Conservation (phyloP, 2,797 vertebrate species). For the Moxostoma hubbsi region DNA sequence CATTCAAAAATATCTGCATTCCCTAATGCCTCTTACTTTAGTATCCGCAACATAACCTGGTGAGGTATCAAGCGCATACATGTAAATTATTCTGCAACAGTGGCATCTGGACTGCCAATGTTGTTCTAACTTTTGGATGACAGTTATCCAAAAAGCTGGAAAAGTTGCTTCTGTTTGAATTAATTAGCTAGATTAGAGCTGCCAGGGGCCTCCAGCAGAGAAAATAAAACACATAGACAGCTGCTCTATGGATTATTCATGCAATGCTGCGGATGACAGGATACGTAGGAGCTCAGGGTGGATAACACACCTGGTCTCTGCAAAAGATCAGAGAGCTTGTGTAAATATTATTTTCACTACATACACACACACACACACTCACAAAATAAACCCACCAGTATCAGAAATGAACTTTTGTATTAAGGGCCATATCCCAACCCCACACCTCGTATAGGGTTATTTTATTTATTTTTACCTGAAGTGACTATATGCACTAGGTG, state of each 20-base stretch:
- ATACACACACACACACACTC: neutral
- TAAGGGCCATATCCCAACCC: too few species aligned
- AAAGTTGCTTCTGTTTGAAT: constrained; percentile 45
- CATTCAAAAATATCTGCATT: constrained; percentile 11
- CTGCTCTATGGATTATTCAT: constrained; percentile 62
- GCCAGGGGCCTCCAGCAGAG: constrained; percentile 44
- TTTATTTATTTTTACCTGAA: too few species aligned
- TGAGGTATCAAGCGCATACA: constrained; percentile 10
- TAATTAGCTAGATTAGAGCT: constrained; percentile 46
- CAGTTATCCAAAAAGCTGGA: constrained; percentile 44
- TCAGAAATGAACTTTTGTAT: too few species aligned
- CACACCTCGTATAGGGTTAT: too few species aligned
- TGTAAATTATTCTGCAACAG: constrained; percentile 25
- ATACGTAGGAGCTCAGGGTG: constrained; percentile 39
- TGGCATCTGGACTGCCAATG: constrained; percentile 26
- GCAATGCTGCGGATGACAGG: constrained; percentile 41
- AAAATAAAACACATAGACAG: constrained; percentile 50
- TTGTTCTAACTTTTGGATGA: constrained; percentile 32
- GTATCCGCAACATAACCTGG: neutral
- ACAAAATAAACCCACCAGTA: too few species aligned
- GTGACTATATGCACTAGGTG: too few species aligned
- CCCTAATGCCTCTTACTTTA: neutral
- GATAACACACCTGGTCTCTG: constrained; percentile 51
- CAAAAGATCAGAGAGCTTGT: constrained; percentile 33
- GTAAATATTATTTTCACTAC: constrained; percentile 8